Conservation (phyloP, 2,113 vertebrate genomes). For the Tetrax tetrax region DNA sequence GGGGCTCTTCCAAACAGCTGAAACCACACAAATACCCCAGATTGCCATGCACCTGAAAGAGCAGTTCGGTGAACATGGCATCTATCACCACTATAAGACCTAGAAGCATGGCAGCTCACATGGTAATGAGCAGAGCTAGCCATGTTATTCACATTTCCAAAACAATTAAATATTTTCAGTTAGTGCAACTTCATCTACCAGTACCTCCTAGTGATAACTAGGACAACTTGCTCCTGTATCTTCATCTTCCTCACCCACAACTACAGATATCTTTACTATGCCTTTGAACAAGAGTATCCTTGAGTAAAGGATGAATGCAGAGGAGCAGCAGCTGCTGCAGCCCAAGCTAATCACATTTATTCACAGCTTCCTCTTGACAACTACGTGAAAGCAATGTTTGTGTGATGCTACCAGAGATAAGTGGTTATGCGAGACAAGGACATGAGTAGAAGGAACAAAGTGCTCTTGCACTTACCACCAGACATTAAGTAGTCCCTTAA, state of each 20-base stretch:
- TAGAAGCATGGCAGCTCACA: not conserved
- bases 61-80: not conserved
- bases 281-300: not conserved
- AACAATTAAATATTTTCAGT: not conserved
- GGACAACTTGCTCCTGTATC: not conserved
- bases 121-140: not conserved
- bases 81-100: not conserved
- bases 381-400: not conserved
- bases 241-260: not conserved
- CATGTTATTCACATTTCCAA: not conserved
- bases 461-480: slow-evolving; percentile 82
- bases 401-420: not conserved
- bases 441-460: not conserved
- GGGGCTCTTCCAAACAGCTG: not conserved
- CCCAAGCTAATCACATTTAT: not conserved
- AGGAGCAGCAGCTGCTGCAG: not conserved
- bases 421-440: not conserved
- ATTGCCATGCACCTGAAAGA: not conserved
- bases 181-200: not conserved
- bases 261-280: not conserved
- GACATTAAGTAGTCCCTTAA: slow-evolving; percentile 96
- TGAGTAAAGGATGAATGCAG: not conserved
- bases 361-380: not conserved
- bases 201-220: not conserved
- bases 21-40: not conserved